phyloP scores from a whole-genome alignment of 2,797 vertebrate species.

The Phaenicophaeus curvirostris region DNA sequence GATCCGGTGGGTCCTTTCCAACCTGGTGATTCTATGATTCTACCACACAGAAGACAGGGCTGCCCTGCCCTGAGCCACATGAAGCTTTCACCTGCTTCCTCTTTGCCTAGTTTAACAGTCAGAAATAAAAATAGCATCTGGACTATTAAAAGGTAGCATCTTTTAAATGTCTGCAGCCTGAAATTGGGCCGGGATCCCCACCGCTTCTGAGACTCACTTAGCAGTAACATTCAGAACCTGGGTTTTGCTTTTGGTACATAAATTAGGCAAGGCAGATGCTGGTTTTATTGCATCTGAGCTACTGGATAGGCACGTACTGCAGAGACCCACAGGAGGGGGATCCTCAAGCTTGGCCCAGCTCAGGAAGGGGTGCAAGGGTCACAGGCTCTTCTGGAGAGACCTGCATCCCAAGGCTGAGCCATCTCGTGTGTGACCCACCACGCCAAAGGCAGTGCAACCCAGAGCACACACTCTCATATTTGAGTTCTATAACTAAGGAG shows the following conservation, averaged over 20 bases:
- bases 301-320: not conserved
- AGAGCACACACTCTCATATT: not conserved
- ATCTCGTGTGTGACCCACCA: not conserved
- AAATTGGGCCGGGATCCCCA: not conserved
- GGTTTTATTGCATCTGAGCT: not conserved
- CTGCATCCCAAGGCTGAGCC: not conserved
- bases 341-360: not conserved
- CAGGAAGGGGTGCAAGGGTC: not conserved
- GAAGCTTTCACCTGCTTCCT: not conserved
- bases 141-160: not conserved
- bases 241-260: not conserved
- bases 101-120: not conserved
- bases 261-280: not conserved
- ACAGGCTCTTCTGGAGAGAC: not conserved
- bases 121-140: not conserved
- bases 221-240: not conserved
- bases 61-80: not conserved
- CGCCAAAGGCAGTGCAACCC: not conserved
- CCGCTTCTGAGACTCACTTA: not conserved
- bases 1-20: too few species aligned
- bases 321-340: not conserved
- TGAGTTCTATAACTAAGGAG: not conserved
- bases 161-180: not conserved
- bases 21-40: too few species aligned
- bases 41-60: not conserved